Evolutionary conservation across 2,113 vertebrate genomes (phyloP).

Genomic region (Spermophilus dauricus): DNA sequence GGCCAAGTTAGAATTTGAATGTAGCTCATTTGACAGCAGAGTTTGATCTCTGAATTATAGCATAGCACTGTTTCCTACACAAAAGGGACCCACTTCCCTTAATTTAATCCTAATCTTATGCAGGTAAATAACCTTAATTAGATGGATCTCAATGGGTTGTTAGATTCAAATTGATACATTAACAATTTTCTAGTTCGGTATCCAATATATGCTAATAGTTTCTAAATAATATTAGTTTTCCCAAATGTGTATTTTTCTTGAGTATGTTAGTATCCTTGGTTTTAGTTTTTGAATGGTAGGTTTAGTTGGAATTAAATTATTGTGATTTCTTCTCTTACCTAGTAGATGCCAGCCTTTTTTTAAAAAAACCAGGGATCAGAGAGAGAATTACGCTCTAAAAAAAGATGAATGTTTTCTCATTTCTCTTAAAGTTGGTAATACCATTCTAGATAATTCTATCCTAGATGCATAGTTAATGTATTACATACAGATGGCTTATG

Average conservation of each 20-base stretch:
- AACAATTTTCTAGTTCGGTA: background rate
- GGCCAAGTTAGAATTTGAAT: background rate
- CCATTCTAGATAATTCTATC: background rate
- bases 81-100: background rate
- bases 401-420: background rate
- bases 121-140: constrained; percentile 6
- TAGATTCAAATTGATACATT: constrained; percentile 29
- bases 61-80: background rate
- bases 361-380: background rate
- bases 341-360: constrained; percentile 14
- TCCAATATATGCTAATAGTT: background rate
- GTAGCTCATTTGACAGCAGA: background rate
- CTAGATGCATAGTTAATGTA: background rate
- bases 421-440: constrained; percentile 32
- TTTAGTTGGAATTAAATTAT: constrained; percentile 9
- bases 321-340: background rate
- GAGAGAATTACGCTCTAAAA: background rate
- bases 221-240: background rate
- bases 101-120: background rate
- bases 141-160: background rate
- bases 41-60: background rate
- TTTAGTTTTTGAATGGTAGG: constrained; percentile 42
- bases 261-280: background rate
- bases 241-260: constrained; percentile 4
- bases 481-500: background rate